Conservation (phyloP, 2,888 invertebrate genomes). For the Heliconius ismenius region DNA sequence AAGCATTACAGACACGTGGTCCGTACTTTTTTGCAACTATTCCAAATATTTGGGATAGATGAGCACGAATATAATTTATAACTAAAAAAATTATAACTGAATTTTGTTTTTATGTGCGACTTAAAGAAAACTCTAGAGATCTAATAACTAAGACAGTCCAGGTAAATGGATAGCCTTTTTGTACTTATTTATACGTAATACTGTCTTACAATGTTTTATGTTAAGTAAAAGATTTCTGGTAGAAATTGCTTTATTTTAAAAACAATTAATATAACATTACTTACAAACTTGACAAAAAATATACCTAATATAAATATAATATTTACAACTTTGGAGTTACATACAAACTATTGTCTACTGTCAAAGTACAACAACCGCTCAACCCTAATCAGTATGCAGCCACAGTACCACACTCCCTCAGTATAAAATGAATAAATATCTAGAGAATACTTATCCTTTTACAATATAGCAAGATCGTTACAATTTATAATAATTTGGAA, state of each 20-base stretch:
- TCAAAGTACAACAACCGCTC: conserved; percentile 8
- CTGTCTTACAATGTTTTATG: background rate
- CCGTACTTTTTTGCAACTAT: too few relatives aligned
- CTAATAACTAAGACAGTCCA: too few relatives aligned
- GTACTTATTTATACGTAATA: background rate
- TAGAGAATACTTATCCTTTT: background rate
- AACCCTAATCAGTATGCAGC: conserved; percentile 21
- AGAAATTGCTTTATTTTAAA: background rate
- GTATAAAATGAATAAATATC: conserved; percentile 22
- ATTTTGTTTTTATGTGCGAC: too few relatives aligned
- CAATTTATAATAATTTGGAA: background rate
- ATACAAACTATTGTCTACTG: conserved; percentile 3
- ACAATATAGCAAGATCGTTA: background rate
- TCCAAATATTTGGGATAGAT: too few relatives aligned
- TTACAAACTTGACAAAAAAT: background rate
- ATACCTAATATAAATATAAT: background rate
- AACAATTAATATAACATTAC: background rate
- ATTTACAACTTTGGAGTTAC: background rate
- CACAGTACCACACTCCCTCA: background rate
- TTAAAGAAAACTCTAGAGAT: too few relatives aligned
- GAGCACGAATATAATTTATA: too few relatives aligned
- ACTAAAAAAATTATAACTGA: too few relatives aligned
- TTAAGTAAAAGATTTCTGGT: background rate
- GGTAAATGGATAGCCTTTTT: too few relatives aligned
- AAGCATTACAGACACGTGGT: too few relatives aligned